phyloP scores from a whole-genome alignment of 2,888 invertebrate genomes.

The Yponomeuta plumbellus region DNA sequence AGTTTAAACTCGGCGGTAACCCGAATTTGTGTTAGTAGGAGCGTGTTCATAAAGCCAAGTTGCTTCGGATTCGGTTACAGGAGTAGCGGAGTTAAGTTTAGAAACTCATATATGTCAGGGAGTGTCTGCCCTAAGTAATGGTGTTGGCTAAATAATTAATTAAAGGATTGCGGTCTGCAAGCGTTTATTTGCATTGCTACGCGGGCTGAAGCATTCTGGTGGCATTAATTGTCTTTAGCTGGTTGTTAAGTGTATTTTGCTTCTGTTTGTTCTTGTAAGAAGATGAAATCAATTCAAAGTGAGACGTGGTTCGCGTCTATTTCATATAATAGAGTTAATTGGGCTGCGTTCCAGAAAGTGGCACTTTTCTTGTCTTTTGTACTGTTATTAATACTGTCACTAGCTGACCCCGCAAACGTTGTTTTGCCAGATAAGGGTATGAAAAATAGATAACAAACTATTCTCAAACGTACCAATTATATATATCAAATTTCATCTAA shows the following conservation, averaged over 20 bases:
- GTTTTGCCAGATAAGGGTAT: no score
- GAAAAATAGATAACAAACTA: no score
- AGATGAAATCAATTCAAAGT: no score
- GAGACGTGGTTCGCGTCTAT: no score
- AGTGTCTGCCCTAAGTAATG: constrained; percentile 30
- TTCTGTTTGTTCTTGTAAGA: not conserved
- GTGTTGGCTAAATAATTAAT: constrained; percentile 17
- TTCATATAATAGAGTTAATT: no score
- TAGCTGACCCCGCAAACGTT: no score
- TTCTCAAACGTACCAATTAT: no score
- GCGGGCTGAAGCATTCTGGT: not conserved
- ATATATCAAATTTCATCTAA: no score
- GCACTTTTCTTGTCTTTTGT: no score
- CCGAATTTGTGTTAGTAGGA: not conserved
- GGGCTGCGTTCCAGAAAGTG: no score
- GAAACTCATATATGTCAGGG: constrained; percentile 42
- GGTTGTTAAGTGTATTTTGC: not conserved
- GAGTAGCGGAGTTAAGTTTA: constrained; percentile 29
- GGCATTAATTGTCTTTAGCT: not conserved
- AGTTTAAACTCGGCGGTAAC: not conserved
- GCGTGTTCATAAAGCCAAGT: constrained; percentile 3
- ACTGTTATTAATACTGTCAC: no score
- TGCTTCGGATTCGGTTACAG: constrained; percentile 17
- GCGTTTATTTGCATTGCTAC: not conserved
- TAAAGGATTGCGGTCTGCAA: not conserved